A percentile compares a stretch with the other conserved stretches of the same genome.
Evolutionary conservation across 2,888 invertebrate species (phyloP).

Genomic region (Microplitis deprimator): DNA sequence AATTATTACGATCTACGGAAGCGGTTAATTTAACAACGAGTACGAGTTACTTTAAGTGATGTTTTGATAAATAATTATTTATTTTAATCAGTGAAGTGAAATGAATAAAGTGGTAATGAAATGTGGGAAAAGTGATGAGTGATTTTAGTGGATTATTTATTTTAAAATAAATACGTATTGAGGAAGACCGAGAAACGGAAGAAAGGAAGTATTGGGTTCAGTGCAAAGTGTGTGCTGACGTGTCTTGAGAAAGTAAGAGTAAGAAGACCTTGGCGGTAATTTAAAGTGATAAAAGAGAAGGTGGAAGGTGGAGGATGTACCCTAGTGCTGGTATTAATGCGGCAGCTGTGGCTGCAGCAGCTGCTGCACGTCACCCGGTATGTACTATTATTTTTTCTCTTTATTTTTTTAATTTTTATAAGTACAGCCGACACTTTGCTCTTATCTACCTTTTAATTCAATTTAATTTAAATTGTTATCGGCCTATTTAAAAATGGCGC

Average conservation of each 20-base stretch:
- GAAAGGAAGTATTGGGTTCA: background rate
- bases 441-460: background rate
- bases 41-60: background rate
- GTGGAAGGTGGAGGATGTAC: conserved; percentile 60
- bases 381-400: conserved; percentile 49
- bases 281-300: conserved; percentile 28
- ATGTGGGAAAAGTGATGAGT: conserved; percentile 22
- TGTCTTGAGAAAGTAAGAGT: background rate
- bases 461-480: too few species aligned
- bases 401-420: conserved; percentile 5
- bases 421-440: background rate
- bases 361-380: conserved; percentile 70
- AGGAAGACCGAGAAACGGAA: background rate
- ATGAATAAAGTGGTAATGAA: background rate
- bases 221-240: background rate
- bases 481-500: too few species aligned
- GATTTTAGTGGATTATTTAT: conserved; percentile 10
- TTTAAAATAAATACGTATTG: background rate
- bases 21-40: conserved; percentile 14
- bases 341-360: conserved; percentile 70
- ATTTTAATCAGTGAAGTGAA: background rate
- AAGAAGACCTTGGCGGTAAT: conserved; percentile 41
- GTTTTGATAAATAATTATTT: background rate
- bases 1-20: conserved; percentile 2
- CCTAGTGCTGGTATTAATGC: conserved; percentile 68